Base-by-base conservation (phyloP, 1,140 invertebrate genomes). In the Cyclargus thomasi region DNA sequence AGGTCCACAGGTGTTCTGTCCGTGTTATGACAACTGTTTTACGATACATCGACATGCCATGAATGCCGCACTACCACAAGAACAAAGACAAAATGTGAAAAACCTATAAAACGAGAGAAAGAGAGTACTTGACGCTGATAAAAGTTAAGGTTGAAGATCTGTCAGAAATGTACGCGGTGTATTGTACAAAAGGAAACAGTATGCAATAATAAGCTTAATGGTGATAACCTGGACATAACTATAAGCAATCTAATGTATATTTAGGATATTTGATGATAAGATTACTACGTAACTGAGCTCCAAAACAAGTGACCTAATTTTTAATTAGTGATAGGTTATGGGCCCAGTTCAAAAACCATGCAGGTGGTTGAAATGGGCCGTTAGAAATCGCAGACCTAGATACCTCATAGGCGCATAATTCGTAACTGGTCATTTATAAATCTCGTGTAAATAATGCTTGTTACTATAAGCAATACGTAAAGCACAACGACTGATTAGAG, bases 401-500 rank as follows among this genome's bases (percentile, higher is more conserved):
- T 47, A 47, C 39, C 39, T 47, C 39, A 47, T 47, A 47, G 39
- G 39, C 39, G 8, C 39, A 16, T 47, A 47, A 47, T 47, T 47
- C 14, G 39, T 47, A 11, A 47, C 11, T 47, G 2, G 14, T 11
- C 10, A 14, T 47, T 47, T 14, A 47, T 47, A 47, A 47, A 47
- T 47, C 10, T 47, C 39, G 39, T 47, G 39, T 59, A 59, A 21
- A 20, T 59, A 20, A 10, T 21, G 55, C 55, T 59, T 59, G 17
- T 59, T 59, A 59, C 18, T 20, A 8, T 59, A 59, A 59, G 55
- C 55, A 59, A 59, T 59, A 59, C 55, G 55, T 59, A 66, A 29
- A 18, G 57, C 23, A 57, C 65, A 59, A 66, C 53, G 65, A 66
- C 65, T 66, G 65, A 66, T 66, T 66, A 66, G 65, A n/a, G 29